A percentile compares a stretch with the other conserved stretches of the same genome.
phyloP scores from a whole-genome alignment of 2,888 invertebrate genomes.

The Drosophila trichaetosa region DNA sequence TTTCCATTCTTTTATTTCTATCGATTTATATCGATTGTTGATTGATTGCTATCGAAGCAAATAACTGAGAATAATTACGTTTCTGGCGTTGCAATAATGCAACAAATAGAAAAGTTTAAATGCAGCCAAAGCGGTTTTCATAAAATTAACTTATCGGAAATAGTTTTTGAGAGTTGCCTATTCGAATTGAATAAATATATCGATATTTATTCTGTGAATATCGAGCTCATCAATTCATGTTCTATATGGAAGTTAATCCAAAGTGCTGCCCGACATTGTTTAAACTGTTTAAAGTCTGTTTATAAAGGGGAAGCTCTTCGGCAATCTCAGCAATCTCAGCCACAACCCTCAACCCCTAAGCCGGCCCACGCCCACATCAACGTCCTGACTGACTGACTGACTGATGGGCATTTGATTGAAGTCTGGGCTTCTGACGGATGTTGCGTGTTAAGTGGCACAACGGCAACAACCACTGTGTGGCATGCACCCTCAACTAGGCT shows the following conservation, averaged over 20 bases:
- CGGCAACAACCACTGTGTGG: neutral
- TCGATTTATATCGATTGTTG: neutral
- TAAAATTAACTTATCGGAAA: neutral
- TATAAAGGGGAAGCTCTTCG: neutral
- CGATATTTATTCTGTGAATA: neutral
- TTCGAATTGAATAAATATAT: neutral
- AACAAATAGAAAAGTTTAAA: neutral
- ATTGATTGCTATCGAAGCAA: neutral
- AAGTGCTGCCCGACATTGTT: neutral
- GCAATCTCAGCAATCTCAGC: neutral
- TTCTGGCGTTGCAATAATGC: no score
- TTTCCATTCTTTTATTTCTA: neutral
- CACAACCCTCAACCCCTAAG: neutral
- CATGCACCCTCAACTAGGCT: constrained; percentile 17
- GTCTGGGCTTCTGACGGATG: constrained; percentile 17
- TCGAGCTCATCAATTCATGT: neutral
- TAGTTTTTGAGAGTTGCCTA: neutral
- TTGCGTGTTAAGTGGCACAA: constrained; percentile 49
- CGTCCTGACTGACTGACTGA: neutral
- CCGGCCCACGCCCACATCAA: neutral
- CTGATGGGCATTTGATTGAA: constrained; percentile 35
- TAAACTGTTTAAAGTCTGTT: neutral
- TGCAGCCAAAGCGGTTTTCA: no score
- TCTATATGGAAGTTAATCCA: neutral
- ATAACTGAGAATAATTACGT: no score